Evolutionary conservation across 1,140 invertebrate species (phyloP).

Genomic region (Sitophilus oryzae): DNA sequence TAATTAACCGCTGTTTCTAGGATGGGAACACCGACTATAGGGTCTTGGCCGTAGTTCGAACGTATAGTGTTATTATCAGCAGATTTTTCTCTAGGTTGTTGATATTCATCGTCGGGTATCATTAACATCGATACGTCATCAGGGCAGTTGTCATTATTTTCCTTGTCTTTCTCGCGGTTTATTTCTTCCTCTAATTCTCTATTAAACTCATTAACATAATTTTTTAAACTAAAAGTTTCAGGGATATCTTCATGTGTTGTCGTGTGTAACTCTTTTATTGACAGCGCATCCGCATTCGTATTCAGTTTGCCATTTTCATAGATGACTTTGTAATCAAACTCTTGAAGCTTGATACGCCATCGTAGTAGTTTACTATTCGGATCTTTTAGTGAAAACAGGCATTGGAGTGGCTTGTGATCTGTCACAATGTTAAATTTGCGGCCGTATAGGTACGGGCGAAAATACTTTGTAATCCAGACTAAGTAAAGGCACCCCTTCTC

Average conservation of each 20-base stretch:
- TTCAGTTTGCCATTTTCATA: background rate
- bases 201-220: too few relatives aligned
- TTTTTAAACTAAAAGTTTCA: too few relatives aligned
- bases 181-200: too few relatives aligned
- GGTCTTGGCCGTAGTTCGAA: conserved; percentile 14
- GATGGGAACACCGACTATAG: conserved; percentile 12
- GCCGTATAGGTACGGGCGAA: conserved; percentile 11
- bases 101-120: background rate
- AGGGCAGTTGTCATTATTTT: too few relatives aligned
- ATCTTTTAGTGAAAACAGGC: too few relatives aligned
- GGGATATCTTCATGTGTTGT: too few relatives aligned
- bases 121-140: background rate
- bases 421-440: conserved; percentile 13
- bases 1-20: conserved; percentile 13
- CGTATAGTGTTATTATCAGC: conserved; percentile 1
- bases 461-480: conserved; percentile 11
- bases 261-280: too few relatives aligned
- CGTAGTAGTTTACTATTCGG: conserved; percentile 4
- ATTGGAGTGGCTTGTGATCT: conserved; percentile 5
- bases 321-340: too few relatives aligned
- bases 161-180: too few relatives aligned
- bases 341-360: background rate
- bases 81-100: conserved; percentile 8
- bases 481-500: conserved; percentile 5
- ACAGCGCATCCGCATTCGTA: background rate